Conservation (phyloP, 2,888 invertebrate genomes). For the Alloscopus bannaensis region DNA sequence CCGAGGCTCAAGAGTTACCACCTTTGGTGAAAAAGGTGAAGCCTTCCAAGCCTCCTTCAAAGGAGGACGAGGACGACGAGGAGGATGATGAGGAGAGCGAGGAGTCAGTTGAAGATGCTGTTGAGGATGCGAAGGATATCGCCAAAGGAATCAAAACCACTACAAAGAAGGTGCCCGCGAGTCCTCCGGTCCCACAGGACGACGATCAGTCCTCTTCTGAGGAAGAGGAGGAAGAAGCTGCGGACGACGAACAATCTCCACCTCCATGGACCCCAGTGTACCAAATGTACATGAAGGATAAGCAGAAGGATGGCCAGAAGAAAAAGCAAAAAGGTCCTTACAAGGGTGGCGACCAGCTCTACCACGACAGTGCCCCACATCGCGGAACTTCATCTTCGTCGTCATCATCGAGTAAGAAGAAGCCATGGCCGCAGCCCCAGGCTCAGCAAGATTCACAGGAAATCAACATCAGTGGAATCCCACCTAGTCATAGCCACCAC, state of each 20-base stretch:
- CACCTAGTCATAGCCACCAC: slow-evolving; percentile 25
- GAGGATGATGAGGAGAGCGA: slow-evolving; percentile 38
- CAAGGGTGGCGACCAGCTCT: slow-evolving; percentile 37
- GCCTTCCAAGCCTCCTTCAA: slow-evolving; percentile 5
- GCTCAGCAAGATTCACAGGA: slow-evolving; percentile 24
- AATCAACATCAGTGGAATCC: neutral
- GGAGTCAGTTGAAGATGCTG: slow-evolving; percentile 36
- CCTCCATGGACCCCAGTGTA: slow-evolving; percentile 48
- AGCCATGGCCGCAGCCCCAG: slow-evolving; percentile 48
- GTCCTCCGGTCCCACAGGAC: neutral
- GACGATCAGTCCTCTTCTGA: slow-evolving; percentile 44
- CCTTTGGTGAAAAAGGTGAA: slow-evolving; percentile 23
- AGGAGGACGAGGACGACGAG: slow-evolving; percentile 50
- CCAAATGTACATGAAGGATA: slow-evolving; percentile 36
- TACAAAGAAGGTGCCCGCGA: neutral
- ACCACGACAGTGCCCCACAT: slow-evolving; percentile 17
- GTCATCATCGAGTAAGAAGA: neutral
- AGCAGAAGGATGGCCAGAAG: slow-evolving; percentile 40
- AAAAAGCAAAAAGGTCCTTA: slow-evolving; percentile 47
- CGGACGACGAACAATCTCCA: slow-evolving; percentile 7
- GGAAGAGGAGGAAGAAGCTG: slow-evolving; percentile 48
- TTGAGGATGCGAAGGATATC: slow-evolving; percentile 10
- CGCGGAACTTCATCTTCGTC: neutral
- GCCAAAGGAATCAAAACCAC: slow-evolving; percentile 12
- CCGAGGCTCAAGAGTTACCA: slow-evolving; percentile 27